Conservation (phyloP, 2,797 vertebrate genomes). For the Erethizon dorsatum region DNA sequence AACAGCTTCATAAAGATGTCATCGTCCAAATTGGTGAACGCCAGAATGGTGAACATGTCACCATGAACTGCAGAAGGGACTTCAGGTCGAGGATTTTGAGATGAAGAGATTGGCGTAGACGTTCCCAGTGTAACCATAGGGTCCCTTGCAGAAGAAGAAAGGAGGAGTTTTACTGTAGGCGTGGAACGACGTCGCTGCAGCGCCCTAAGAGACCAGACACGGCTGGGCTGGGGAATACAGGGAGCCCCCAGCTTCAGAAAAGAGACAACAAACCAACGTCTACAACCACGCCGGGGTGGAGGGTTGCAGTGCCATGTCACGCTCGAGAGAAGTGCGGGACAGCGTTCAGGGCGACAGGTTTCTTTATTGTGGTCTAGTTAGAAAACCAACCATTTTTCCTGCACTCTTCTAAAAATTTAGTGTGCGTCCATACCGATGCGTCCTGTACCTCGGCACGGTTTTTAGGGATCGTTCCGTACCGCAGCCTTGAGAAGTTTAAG, state of each 20-base stretch:
- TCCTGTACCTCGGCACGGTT: background rate
- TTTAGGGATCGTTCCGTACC: background rate
- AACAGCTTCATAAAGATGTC: background rate
- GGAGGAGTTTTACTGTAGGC: background rate
- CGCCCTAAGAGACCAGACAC: background rate
- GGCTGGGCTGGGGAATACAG: background rate
- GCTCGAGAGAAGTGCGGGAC: background rate
- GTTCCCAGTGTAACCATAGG: background rate
- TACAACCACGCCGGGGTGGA: background rate
- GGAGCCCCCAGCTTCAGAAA: background rate
- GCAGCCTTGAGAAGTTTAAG: background rate
- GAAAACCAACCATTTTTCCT: background rate
- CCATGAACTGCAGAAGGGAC: background rate
- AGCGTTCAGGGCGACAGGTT: background rate
- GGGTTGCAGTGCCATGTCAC: background rate
- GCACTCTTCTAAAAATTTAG: background rate
- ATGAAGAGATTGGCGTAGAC: background rate
- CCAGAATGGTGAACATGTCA: background rate
- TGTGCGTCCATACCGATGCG: background rate
- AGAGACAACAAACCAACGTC: background rate
- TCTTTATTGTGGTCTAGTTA: background rate
- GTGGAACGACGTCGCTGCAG: background rate
- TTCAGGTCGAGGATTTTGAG: conserved; percentile 3
- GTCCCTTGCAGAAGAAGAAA: background rate
- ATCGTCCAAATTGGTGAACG: background rate